These are phyloP conservation scores for Sebastes itinus DNA, from an alignment of 2,797 vertebrate genomes.

Conservation along the genomic window DNA sequence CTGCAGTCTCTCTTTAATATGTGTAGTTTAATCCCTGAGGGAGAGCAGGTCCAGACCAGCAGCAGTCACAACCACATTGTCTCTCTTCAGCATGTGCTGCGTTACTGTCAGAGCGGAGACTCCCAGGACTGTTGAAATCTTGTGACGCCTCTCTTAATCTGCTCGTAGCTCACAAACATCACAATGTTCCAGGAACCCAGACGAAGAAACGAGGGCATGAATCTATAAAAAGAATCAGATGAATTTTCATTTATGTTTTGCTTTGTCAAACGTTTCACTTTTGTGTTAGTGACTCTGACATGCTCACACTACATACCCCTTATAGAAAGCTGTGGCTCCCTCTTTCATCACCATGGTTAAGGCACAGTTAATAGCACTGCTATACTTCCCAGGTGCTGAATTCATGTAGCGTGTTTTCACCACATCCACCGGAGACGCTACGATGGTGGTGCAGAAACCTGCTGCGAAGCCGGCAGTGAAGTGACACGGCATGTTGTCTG, in stretches of 20 bases:
- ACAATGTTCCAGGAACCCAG: conserved; percentile 92
- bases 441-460: conserved; percentile 92
- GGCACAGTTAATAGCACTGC: conserved; percentile 84
- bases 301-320: conserved; percentile 80
- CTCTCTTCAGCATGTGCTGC: background rate
- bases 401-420: conserved; percentile 97
- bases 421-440: conserved; percentile 93
- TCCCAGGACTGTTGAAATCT: conserved; percentile 59
- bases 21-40: conserved; percentile 9
- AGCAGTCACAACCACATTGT: background rate
- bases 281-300: background rate
- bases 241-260: background rate
- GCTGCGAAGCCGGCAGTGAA: conserved; percentile 91
- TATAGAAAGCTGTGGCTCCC: conserved; percentile 88
- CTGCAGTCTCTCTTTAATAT: background rate
- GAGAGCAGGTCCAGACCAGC: conserved; percentile 2
- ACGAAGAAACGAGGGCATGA: conserved; percentile 89
- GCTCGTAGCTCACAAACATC: conserved; percentile 86
- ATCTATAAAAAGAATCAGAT: conserved; percentile 69
- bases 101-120: conserved; percentile 29
- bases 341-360: conserved; percentile 86
- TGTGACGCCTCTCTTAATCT: conserved; percentile 79
- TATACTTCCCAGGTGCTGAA: conserved; percentile 82
- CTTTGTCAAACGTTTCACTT: background rate
- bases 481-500: conserved; percentile 94